phyloP scores from a whole-genome alignment of 2,797 vertebrate genomes.

The Potorous gilbertii region DNA sequence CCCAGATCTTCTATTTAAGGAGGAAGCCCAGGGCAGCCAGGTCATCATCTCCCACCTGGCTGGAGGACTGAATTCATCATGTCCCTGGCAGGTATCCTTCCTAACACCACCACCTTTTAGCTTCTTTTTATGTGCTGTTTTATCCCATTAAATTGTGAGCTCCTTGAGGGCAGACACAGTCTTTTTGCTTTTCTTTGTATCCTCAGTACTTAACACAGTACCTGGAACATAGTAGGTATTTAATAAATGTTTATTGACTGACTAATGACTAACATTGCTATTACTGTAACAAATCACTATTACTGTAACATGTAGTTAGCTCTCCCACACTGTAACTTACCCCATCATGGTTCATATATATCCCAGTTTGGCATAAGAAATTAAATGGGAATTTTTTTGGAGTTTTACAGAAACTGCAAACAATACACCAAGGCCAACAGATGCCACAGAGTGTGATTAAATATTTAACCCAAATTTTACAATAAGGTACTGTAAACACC shows the following conservation, averaged over 20 bases:
- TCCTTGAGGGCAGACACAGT: background rate
- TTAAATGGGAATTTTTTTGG: background rate
- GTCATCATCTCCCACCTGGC: background rate
- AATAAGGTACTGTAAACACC: background rate
- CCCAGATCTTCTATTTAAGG: background rate
- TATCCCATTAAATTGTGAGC: background rate
- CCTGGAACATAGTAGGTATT: background rate
- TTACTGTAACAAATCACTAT: background rate
- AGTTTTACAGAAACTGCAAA: background rate
- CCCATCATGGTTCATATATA: background rate
- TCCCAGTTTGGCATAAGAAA: background rate
- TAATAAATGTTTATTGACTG: background rate
- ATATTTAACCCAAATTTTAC: background rate
- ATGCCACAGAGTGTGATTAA: background rate
- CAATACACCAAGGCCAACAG: background rate
- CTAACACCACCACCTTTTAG: background rate
- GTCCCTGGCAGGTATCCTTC: background rate
- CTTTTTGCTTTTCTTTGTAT: background rate
- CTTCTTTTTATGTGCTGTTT: background rate
- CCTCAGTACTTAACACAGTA: background rate
- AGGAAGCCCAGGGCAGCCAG: background rate
- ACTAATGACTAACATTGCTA: background rate
- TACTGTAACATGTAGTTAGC: background rate
- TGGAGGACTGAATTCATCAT: background rate
- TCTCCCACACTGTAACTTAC: background rate